phyloP scores from a whole-genome alignment of 2,888 invertebrate genomes.

The Bombylius discolor region DNA sequence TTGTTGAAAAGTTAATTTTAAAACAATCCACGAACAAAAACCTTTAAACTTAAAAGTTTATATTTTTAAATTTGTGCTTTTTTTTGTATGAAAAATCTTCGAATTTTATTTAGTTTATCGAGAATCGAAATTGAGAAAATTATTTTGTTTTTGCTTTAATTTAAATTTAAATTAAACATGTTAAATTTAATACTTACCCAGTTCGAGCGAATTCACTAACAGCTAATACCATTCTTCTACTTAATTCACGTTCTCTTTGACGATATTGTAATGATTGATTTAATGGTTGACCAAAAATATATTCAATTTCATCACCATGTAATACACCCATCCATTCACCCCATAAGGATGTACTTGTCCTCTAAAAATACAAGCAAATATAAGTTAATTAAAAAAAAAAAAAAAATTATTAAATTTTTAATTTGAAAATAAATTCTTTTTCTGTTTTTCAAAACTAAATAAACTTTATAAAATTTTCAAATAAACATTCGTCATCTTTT shows the following conservation, averaged over 20 bases:
- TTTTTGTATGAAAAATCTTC: too few relatives aligned
- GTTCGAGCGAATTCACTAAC: conserved; percentile 87
- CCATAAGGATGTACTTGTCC: conserved; percentile 87
- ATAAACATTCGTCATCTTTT: too few relatives aligned
- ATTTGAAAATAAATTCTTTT: too few relatives aligned
- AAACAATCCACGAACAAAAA: too few relatives aligned
- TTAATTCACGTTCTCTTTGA: conserved; percentile 72
- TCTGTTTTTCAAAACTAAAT: not conserved
- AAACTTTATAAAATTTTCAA: too few relatives aligned
- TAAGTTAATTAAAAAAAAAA: not conserved
- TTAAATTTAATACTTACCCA: conserved; percentile 55
- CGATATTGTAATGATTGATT: conserved; percentile 79
- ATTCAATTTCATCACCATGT: conserved; percentile 97
- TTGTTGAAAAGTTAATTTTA: too few relatives aligned
- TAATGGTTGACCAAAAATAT: conserved; percentile 91
- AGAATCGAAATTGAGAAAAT: too few relatives aligned
- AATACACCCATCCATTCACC: conserved; percentile 99
- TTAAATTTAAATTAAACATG: too few relatives aligned
- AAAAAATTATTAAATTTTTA: not conserved
- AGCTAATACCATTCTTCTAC: conserved; percentile 81
- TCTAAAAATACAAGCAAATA: conserved; percentile 43
- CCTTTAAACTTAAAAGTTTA: too few relatives aligned
- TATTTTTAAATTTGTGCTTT: too few relatives aligned
- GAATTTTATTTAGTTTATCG: too few relatives aligned
- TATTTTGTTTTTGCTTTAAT: too few relatives aligned